These are phyloP conservation scores for Netelia fuscicornis DNA, from an alignment of 2,888 invertebrate genomes.

Conservation along the genomic window DNA sequence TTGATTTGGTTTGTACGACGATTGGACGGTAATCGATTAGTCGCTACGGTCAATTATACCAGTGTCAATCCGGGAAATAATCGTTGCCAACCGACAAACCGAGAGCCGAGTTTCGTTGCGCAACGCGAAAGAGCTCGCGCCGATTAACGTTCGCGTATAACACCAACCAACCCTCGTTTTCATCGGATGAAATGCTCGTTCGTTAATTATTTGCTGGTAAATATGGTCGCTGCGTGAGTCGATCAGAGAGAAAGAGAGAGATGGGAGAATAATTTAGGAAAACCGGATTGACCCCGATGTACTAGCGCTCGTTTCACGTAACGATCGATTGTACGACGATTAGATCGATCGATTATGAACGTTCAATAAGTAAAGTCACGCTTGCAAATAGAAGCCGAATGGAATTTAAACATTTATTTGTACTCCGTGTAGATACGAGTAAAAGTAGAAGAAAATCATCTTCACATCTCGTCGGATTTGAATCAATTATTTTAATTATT, in stretches of 20 bases:
- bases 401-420: slow-evolving; percentile 30
- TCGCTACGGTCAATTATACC: slow-evolving; percentile 62
- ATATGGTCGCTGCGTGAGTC: slow-evolving; percentile 67
- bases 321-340: slow-evolving; percentile 55
- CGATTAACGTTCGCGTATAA: slow-evolving; percentile 71
- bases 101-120: slow-evolving; percentile 19
- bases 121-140: slow-evolving; percentile 64
- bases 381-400: background rate
- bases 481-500: background rate
- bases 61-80: slow-evolving; percentile 66
- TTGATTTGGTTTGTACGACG: background rate
- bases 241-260: slow-evolving; percentile 36
- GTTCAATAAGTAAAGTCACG: slow-evolving; percentile 46
- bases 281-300: slow-evolving; percentile 7
- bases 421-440: background rate
- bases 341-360: slow-evolving; percentile 69
- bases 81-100: slow-evolving; percentile 34
- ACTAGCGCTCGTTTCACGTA: slow-evolving; percentile 28
- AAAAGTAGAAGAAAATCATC: slow-evolving; percentile 24
- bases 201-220: slow-evolving; percentile 78
- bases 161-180: slow-evolving; percentile 3
- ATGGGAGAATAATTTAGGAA: slow-evolving; percentile 14
- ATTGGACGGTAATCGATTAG: slow-evolving; percentile 14
- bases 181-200: slow-evolving; percentile 63
- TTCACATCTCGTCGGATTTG: background rate